Base-by-base conservation (phyloP, 2,113 vertebrate genomes). In the Toxostoma redivivum region DNA sequence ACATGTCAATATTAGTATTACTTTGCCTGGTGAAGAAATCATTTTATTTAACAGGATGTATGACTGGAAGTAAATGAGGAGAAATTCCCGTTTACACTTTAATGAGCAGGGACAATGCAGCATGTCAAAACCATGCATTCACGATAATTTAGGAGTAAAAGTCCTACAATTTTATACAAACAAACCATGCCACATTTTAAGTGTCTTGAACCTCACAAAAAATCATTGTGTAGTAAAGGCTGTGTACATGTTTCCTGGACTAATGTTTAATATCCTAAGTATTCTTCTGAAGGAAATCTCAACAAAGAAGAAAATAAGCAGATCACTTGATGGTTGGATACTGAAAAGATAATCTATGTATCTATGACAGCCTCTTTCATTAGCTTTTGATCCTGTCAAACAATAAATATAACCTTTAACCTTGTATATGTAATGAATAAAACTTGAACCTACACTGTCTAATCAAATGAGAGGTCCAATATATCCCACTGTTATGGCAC, bases 81-180 rank as follows among this genome's bases (percentile, higher is more conserved):
- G 69, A 82, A 95, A 95, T 93, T 97, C 88, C 97, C 92, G 61
- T 96, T 97, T 95, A 97, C 93, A 95, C 96, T 96, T 93, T 87
- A 96, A 96, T 95, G 74, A 97, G 73, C 95, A 97, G 80, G 92
- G 96, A 98, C 97, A 98, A 97, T 95, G 91, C 83, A 94, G 95
- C 97, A 93, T 56, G 81, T 96, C 95, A 96, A 96, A 96, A 53
- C 70, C 80, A 77, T 62, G 84, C 60, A 86, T 66, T 81, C 83
- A 84, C 67, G 95, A 51, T 62, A 92, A 94, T 61, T 93, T 96
- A 92, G 83, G 42, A 96, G 74, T 77, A 91, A 94, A 93, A 86
- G 74, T 91, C 83, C 83, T 40, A 57, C 3, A 67, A 25, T 88
- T 91, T 94, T 79, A 86, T 79, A 95, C 58, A 97, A 95, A 71